Base-by-base conservation (phyloP, 2,888 invertebrate genomes). In the Leptinotarsa peninsularis region DNA sequence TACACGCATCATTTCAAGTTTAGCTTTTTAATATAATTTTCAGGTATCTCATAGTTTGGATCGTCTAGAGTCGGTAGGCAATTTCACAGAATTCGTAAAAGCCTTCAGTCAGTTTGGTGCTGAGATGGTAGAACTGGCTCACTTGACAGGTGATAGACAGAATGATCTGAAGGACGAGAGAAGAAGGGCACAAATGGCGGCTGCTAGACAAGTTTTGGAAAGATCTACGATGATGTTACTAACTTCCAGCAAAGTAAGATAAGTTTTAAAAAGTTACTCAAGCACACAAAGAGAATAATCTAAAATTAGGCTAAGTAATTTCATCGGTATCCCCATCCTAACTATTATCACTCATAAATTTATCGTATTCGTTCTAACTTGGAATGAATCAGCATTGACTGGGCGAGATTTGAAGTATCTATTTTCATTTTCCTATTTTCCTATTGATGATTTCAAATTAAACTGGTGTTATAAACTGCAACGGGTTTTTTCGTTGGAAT, bases 61-160 rank as follows among this genome's bases (percentile, higher is more conserved):
- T 83, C 93, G 95, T 76, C 90, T 96, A 84, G 96, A 96, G 89
- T 95, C 95, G 69, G 96, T 96, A 79, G 94, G 94, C 82, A 96
- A 96, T 89, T 96, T 96, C 87, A 97, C 98, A 71, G 99, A 99
- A 89, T 99, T 99, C 88, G 98, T 99, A 74, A 96, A 98, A 87
- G 97, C 98, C 27, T 99, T 99, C 90, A 98, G 98, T 82, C 97
- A 98, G 88, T 99, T 99, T 88, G 99, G 99, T 58, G 95, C 95
- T 27, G 98, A 99, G 88, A 99, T 99, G 98, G 98, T 99, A 80
- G 98, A 99, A 88, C 90, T 99, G 82, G 98, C 99, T 33, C 96
- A 98, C 87, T 91, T 98, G 76, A 97, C 98, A 23, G 98, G 92
- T 54, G 93, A 93, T 85, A 89, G 93, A 78, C 91, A 94, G 84